Evolutionary conservation across 2,888 invertebrate genomes (phyloP), one percentile per base, ranked within the genome.

Genomic region (Parapristionchus giblindavisi): DNA sequence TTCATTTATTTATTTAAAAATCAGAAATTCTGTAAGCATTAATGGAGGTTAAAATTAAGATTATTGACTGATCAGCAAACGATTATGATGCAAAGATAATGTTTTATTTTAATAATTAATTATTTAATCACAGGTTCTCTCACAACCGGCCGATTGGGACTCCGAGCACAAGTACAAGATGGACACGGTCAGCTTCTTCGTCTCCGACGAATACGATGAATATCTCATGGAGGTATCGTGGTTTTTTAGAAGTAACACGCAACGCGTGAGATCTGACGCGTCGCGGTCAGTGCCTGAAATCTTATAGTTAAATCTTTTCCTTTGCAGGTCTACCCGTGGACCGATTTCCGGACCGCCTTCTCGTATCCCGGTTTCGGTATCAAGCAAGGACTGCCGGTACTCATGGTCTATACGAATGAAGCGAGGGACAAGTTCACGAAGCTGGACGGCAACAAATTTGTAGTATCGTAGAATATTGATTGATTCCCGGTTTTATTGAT

Each of bases 71-170:
- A n/a, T n/a, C n/a, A n/a, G n/a, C n/a, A n/a, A n/a, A n/a, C n/a
- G n/a, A n/a, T n/a, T n/a, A n/a, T n/a, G n/a, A n/a, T n/a, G n/a
- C n/a, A n/a, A n/a, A n/a, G n/a, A n/a, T n/a, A n/a, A n/a, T n/a
- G n/a, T n/a, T n/a, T n/a, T n/a, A n/a, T n/a, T n/a, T n/a, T n/a
- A n/a, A 17, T 43, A 43, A 17, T 14, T 43, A 8, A 32, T 14
- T 5, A 17, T 24, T 52, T 34, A 36, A 40, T 65, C 34, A 3
- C 40, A 70, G 70, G 86, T 87, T 27, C 75, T 85, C 76, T 83
- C 38, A 4, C 65, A 72, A 90, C 91, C 91, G 40, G 91, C 93
- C 3, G 91, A 91, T 0, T 94, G 93, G 93, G 95, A 95, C 87
- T 88, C 88, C 52, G 90, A 92, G 0, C 89, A 90, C 36, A 91